A percentile compares a stretch with the other conserved stretches of the same genome.
Evolutionary conservation across 2,797 vertebrate species (phyloP).

Genomic region (Lycodopsis pacificus): DNA sequence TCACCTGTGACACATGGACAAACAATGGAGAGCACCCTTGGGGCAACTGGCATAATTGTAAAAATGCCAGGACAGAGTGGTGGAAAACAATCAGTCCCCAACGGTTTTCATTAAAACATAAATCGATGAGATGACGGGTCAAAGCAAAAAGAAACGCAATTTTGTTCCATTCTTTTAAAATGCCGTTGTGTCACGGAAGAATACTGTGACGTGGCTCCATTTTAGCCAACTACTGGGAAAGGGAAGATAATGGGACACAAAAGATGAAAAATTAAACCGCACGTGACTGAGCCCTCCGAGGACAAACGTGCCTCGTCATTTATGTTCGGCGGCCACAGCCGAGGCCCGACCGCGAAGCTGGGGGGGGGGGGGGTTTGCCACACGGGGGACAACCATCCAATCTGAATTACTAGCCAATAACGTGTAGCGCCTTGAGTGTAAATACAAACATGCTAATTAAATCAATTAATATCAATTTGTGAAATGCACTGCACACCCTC

Average conservation of each 20-base stretch:
- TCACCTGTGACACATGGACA: constrained; percentile 70
- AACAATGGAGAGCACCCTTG: constrained; percentile 57
- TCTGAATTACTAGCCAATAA: constrained; percentile 42
- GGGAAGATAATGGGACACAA: background rate
- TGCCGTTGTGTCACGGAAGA: background rate
- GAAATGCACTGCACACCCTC: constrained; percentile 39
- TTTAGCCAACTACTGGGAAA: background rate
- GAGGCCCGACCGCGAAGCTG: constrained; percentile 35
- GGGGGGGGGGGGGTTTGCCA: background rate
- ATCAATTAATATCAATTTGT: constrained; percentile 77
- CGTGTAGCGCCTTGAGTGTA: constrained; percentile 49
- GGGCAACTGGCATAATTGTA: constrained; percentile 43
- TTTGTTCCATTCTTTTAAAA: background rate
- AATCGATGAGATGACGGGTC: constrained; percentile 1
- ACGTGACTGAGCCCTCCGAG: constrained; percentile 37
- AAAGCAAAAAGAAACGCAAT: background rate
- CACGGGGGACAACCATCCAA: constrained; percentile 35
- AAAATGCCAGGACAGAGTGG: constrained; percentile 32
- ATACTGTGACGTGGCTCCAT: too few relatives aligned
- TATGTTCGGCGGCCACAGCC: constrained; percentile 26
- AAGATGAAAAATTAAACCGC: constrained; percentile 2
- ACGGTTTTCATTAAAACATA: constrained; percentile 28
- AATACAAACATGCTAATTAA: constrained; percentile 67
- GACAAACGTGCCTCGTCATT: constrained; percentile 30
- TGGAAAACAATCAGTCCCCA: background rate